A percentile compares a stretch with the other conserved stretches of the same genome.
phyloP scores from a whole-genome alignment of 2,888 invertebrate genomes.

The Actias luna region DNA sequence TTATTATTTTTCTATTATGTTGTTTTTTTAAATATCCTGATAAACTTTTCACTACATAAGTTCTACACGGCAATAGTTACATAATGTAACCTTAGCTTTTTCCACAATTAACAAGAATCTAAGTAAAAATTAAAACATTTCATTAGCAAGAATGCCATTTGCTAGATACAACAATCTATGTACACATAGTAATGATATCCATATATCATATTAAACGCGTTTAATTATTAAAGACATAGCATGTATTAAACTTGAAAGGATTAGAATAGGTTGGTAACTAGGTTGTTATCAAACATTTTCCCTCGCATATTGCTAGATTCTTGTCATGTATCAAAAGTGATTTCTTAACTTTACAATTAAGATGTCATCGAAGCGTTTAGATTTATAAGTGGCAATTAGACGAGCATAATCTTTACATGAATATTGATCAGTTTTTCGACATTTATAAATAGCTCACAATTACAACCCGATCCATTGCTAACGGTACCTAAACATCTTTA shows the following conservation, averaged over 20 bases:
- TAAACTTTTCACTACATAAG: too few species aligned
- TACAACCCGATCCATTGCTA: slow-evolving; percentile 47
- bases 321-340: slow-evolving; percentile 50
- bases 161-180: too few species aligned
- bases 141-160: too few species aligned
- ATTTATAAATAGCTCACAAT: slow-evolving; percentile 69
- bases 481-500: slow-evolving; percentile 41
- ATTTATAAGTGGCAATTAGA: slow-evolving; percentile 77
- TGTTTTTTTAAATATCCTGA: not conserved
- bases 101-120: too few species aligned
- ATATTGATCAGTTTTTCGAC: slow-evolving; percentile 67
- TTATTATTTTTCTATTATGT: not conserved
- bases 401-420: slow-evolving; percentile 68
- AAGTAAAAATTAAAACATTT: too few species aligned
- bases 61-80: too few species aligned
- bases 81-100: too few species aligned
- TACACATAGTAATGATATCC: too few species aligned
- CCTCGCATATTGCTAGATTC: slow-evolving; percentile 51
- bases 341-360: slow-evolving; percentile 73
- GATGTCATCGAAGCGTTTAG: slow-evolving; percentile 71
- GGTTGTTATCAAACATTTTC: slow-evolving; percentile 17
- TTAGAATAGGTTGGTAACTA: too few species aligned
- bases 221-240: too few species aligned
- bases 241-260: too few species aligned
- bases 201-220: too few species aligned